Conservation (phyloP, 2,113 vertebrate genomes). For the Eurypyga helias region DNA sequence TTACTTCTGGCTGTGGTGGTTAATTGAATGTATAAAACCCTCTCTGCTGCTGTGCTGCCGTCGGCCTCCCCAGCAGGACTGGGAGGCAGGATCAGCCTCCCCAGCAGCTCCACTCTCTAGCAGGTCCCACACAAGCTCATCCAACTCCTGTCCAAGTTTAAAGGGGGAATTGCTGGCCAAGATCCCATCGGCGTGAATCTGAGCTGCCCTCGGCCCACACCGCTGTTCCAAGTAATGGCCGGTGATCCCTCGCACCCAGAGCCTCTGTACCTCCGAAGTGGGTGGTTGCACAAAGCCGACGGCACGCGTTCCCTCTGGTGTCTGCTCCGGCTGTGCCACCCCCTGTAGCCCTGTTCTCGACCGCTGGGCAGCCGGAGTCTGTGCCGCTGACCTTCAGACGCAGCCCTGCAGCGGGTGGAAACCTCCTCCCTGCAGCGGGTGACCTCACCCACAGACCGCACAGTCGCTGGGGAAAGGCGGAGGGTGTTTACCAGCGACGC, state of each 20-base stretch:
- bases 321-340: not conserved
- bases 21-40: not conserved
- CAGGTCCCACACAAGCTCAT: not conserved
- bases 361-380: not conserved
- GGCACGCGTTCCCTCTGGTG: accelerated
- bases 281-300: accelerated
- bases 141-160: not conserved
- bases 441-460: not conserved
- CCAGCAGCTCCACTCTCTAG: not conserved
- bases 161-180: not conserved
- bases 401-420: accelerated
- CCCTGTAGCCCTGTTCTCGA: accelerated
- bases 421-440: not conserved
- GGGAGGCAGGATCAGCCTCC: not conserved
- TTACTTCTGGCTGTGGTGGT: not conserved
- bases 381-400: not conserved
- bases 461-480: accelerated
- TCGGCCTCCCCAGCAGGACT: not conserved
- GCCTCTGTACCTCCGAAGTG: not conserved
- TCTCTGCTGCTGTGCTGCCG: not conserved
- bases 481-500: not conserved
- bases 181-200: not conserved
- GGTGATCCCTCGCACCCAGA: not conserved
- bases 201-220: not conserved
- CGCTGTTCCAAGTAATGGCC: not conserved